Conservation (phyloP, 2,113 vertebrate genomes). For the zebrafish (Danio rerio) region GRCz12tu NC_133200.1:35000001-35000500, state of each 20-base stretch:
- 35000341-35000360: slow-evolving; percentile 69
- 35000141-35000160: too few species aligned
- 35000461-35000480: slow-evolving; percentile 50
- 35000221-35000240: slow-evolving; percentile 85
- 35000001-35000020: too few species aligned
- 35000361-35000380: slow-evolving; percentile 58
- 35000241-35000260: slow-evolving; percentile 99
- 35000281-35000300: slow-evolving; percentile 82
- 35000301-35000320: slow-evolving; percentile 68
- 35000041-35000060: too few species aligned
- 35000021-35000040: too few species aligned
- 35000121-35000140: too few species aligned
- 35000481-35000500: slow-evolving; percentile 72
- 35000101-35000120: too few species aligned
- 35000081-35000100: too few species aligned
- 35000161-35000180: too few species aligned
- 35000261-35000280: slow-evolving; percentile 89
- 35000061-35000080: too few species aligned
- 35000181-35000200: too few species aligned
- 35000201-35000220: slow-evolving; percentile 22
- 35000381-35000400: slow-evolving; percentile 46
- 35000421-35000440: slow-evolving; percentile 61
- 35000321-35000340: slow-evolving; percentile 83
- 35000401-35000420: slow-evolving; percentile 56
- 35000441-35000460: slow-evolving; percentile 74